phyloP scores from a whole-genome alignment of 2,888 invertebrate species.

The Stenchaetothrips biformis region DNA sequence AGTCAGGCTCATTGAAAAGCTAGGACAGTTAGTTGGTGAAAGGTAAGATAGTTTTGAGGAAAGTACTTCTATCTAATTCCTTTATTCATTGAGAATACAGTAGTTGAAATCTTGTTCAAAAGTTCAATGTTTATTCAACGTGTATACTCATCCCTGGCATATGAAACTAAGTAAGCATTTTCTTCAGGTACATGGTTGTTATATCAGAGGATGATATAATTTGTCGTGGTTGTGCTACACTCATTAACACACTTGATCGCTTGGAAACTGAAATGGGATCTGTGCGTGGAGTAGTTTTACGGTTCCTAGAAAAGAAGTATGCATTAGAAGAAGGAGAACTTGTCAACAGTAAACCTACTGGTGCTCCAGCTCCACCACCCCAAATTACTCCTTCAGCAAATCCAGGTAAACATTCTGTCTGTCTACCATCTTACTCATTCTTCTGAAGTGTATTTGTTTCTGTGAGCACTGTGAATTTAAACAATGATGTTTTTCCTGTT shows the following conservation, averaged over 20 bases:
- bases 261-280: conserved; percentile 44
- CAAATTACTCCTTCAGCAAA: conserved; percentile 38
- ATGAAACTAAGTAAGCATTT: background rate
- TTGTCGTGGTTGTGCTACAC: conserved; percentile 45
- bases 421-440: background rate
- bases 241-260: conserved; percentile 45
- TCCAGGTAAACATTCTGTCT: conserved; percentile 29
- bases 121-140: background rate
- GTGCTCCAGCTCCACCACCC: conserved; percentile 41
- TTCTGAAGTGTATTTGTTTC: background rate
- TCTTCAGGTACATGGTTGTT: conserved; percentile 45
- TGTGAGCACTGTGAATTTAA: background rate
- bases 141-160: background rate
- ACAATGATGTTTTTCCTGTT: background rate
- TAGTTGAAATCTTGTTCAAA: background rate
- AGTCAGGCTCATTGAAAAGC: conserved; percentile 44
- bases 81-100: conserved; percentile 27
- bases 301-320: conserved; percentile 45
- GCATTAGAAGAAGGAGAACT: conserved; percentile 44
- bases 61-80: background rate
- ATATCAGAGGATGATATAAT: conserved; percentile 47
- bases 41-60: conserved; percentile 39
- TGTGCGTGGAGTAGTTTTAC: conserved; percentile 42
- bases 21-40: conserved; percentile 46
- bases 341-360: conserved; percentile 39